Evolutionary conservation across 2,797 vertebrate genomes (phyloP), one percentile per base, ranked within the genome.

Genomic region (Phoeniculus purpureus): DNA sequence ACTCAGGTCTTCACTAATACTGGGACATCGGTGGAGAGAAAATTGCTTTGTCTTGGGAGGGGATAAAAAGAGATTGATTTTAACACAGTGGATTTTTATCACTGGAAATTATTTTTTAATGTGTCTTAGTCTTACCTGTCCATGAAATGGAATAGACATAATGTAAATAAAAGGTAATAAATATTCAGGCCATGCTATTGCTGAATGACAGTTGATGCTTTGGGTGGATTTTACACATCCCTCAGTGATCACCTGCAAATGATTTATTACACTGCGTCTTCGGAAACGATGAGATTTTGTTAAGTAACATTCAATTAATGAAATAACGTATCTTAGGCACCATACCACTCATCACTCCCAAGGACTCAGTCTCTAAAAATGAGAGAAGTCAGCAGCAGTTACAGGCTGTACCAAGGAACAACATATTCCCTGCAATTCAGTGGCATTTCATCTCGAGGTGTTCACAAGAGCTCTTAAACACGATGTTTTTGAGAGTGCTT

Each of bases 251-350:
- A 73, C 73, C 58, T 83, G 48, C 55, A 94, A 85, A 87, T 89
- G 86, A 89, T 79, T 93, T 81, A 77, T 85, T 77, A 90, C 1
- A 50, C 31, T 8, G 26, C 11, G 79, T 55, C 52, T 87, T 91
- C 86, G 85, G 81, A 91, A 89, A 81, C 4, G 1, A 54, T 20
- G 62, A 85, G 70, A 56, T 70, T 81, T 91, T 74, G 54, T 90
- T 89, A 89, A 94, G 67, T 66, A 90, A 82, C 76, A 85, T 70
- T 77, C 68, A 88, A 51, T 82, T 95, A 95, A 90, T 47, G 70
- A 87, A 92, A 92, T 7, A 87, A 73, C 72, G 85, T 40, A 85
- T 79, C 66, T 72, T 83, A 89, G 78, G 92, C 86, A 94, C 87
- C 93, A 85, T 81, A 76, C 48, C 66, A 77, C 76, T 92, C 76